Evolutionary conservation across 2,888 invertebrate species (phyloP).

Genomic region (Hylaea fasciaria): DNA sequence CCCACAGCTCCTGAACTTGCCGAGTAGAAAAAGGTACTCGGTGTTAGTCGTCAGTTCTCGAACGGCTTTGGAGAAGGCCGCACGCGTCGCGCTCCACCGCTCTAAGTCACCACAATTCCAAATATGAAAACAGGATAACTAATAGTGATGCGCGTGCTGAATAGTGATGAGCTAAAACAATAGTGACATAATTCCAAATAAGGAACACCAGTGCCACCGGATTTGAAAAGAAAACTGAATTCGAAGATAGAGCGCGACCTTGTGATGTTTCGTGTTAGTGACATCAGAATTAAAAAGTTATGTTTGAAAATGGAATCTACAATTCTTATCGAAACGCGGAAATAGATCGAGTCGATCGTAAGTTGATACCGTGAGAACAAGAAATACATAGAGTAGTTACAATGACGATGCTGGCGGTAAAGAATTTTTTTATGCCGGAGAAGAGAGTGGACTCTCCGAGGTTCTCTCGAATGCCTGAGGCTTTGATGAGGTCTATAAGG

Average conservation of each 20-base stretch:
- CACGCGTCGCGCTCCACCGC: conserved; percentile 25
- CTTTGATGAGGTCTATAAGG: conserved; percentile 89
- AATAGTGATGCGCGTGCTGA: conserved; percentile 42
- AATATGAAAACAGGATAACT: conserved; percentile 48
- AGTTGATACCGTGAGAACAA: conserved; percentile 23
- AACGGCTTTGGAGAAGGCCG: conserved; percentile 29
- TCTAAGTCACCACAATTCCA: conserved; percentile 30
- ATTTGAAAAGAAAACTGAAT: conserved; percentile 32
- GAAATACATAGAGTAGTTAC: conserved; percentile 15
- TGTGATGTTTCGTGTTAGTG: conserved; percentile 29
- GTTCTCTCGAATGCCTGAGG: conserved; percentile 89
- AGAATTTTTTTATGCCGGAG: conserved; percentile 90
- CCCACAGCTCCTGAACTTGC: conserved; percentile 2
- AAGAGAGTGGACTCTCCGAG: conserved; percentile 84
- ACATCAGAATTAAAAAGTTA: conserved; percentile 22
- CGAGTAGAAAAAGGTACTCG: not conserved
- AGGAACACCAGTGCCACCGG: conserved; percentile 42
- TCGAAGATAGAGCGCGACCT: conserved; percentile 22
- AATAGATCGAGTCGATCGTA: conserved; percentile 24
- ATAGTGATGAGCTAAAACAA: conserved; percentile 58
- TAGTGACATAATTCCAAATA: conserved; percentile 50
- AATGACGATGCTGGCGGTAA: conserved; percentile 87
- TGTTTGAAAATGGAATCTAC: conserved; percentile 34
- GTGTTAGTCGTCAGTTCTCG: conserved; percentile 29
- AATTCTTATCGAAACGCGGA: conserved; percentile 19